Evolutionary conservation across 2,888 invertebrate species (phyloP), one percentile per base, ranked within the genome.

Genomic region (Dicycla oo): DNA sequence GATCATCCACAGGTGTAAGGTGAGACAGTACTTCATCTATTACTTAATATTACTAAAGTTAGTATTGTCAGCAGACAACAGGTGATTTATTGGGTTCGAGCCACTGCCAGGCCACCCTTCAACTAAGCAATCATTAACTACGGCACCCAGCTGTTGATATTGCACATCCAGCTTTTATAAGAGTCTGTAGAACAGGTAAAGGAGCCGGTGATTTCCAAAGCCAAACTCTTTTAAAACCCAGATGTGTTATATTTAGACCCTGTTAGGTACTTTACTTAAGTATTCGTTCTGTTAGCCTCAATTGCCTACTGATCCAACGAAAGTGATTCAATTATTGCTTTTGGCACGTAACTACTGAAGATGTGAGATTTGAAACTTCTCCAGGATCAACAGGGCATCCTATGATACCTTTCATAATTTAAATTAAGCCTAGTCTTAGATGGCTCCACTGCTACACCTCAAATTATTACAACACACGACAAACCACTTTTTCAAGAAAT

Each of bases 1-100:
- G 96, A 96, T 99, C 83, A 97, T 97, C 86, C 97, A 98, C 87
- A 96, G 97, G 89, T 98, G 98, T 96, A 98, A 97, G 97, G 97
- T 97, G 95, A 89, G 88, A 3, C 18, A 62, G 18, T 60, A 18
- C 34, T 15, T 15, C 15, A 40, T 38, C 3, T 45, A 0, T 71
- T 26, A 43, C 13, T 34, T 26, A 70, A 47, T 56, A 34, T 3
- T 38, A 23, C 7, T 60, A 43, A 43, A 18, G 10, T 11, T 30
- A 56, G 5, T 62, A 10, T 38, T 38, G 10, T 23, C 23, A 69
- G 38, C 11, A n/a, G 6, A 15, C 3, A 51, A 53, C 10, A 6
- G 3, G 34, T 56, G 18, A 10, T 30, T 30, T 30, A 30, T 30
- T 30, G 30, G 30, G 30, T 30, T 30, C 30, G 30, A 30, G 3